Base-by-base conservation (phyloP, 1,140 invertebrate species). In the Lordiphosa mommai region DNA sequence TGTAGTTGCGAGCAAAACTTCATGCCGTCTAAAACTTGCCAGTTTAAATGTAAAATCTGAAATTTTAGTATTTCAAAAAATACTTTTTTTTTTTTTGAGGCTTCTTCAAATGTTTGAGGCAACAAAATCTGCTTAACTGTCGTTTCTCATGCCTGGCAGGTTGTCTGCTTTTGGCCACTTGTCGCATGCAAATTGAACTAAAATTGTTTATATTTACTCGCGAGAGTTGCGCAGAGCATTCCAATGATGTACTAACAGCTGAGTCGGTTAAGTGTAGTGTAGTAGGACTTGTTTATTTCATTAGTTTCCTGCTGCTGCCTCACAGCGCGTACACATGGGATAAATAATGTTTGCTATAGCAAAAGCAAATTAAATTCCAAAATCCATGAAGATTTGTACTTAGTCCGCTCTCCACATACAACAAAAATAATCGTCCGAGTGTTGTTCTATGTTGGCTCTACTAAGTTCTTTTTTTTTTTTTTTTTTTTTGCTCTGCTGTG, bases 141-240 rank as follows among this genome's bases (percentile, higher is more conserved):
- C 4, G 20, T 4, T 23, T 20, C 2, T 20, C 3, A 32, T 23
- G 20, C 12, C 27, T 12, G 20, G 6, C 3, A 43, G 20, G 6
- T 3, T 4, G 30, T 44, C 23, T 51, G 52, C 16, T 13, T 40
- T 61, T 41, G 13, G 71, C 67, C 76, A 82, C 76, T 82, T 82
- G 76, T 82, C 76, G 76, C 76, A 72, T 82, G 76, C 76, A 76
- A 51, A 55, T 36, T 6, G 14, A 44, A 47, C 17, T 10, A 14
- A 13, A 47, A 57, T n/a, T 6, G 6, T 12, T 14, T 4, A 29
- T 7, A 8, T 8, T 37, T 30, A 33, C 14, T 17, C 13, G 23
- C 17, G 48, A 51, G 48, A 41, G 55, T 33, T 50, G 23, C 55
- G 64, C 47, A 41, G 58, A 34, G 23, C 63, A 68, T 68, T 68